These are phyloP conservation scores for Clangula hyemalis DNA, from an alignment of 2,797 vertebrate species.

Conservation along the genomic window DNA sequence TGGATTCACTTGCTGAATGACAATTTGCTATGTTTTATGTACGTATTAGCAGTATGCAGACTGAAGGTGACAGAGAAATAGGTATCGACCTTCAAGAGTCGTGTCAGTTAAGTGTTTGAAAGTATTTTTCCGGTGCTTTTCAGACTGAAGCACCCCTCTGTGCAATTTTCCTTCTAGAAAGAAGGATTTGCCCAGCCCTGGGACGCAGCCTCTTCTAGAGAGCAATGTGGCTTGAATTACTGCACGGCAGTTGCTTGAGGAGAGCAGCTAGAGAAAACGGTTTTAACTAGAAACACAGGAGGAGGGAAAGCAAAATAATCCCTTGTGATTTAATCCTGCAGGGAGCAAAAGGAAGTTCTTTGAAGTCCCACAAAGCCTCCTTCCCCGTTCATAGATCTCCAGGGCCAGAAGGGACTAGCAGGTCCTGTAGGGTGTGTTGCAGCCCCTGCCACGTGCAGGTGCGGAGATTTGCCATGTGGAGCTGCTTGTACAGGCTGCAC, in stretches of 20 bases:
- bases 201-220: background rate
- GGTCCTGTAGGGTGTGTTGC: too few relatives aligned
- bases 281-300: background rate
- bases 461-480: background rate
- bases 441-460: background rate
- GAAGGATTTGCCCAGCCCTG: background rate
- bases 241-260: background rate
- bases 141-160: background rate
- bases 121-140: background rate
- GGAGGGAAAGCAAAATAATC: background rate
- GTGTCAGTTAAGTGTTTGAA: background rate
- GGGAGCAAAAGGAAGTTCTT: background rate
- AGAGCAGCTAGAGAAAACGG: background rate
- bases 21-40: background rate
- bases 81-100: background rate
- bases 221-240: background rate
- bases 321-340: background rate
- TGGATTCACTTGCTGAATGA: background rate
- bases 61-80: background rate
- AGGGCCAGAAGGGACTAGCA: background rate
- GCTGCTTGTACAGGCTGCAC: background rate
- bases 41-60: background rate
- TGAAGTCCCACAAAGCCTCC: accelerated
- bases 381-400: background rate
- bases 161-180: background rate